Evolutionary conservation across 2,113 vertebrate genomes (phyloP), one percentile per base, ranked within the genome.

Genomic region (Hydrolagus affinis): DNA sequence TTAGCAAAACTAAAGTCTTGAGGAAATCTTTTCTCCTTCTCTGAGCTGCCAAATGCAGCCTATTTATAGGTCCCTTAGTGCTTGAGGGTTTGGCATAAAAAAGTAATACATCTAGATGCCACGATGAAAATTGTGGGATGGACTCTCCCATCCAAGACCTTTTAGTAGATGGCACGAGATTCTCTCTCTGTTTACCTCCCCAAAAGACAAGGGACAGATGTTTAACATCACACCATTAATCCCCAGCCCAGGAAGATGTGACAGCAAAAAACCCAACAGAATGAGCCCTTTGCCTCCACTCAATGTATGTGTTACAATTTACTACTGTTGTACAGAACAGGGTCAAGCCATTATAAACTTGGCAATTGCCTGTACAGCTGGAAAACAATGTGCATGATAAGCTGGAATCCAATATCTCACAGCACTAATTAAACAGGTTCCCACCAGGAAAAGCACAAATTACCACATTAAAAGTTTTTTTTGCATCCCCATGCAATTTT

Each of bases 311-410:
- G 94, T 93, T 85, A 89, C 93, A 93, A 93, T 95, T 95, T 95
- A 93, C 93, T 93, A 94, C 93, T 95, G 94, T 95, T 95, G 94
- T 94, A 94, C 93, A 93, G 94, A 94, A 92, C 92, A 92, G 92
- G 94, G 94, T 95, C 94, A 95, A 92, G 93, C 93, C 93, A 94
- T 95, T 93, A 94, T 93, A 95, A 94, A 94, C 92, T 94, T 94
- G 95, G 94, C 95, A 94, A 93, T 94, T 92, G 93, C 93, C 92
- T 90, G 91, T 95, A 93, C 94, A 95, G 93, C 93, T 94, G 94
- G 94, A 94, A 94, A 94, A 94, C 94, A 94, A 94, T 94, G 94
- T 95, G 94, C 94, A 93, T 90, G 92, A 94, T 95, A 95, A 95
- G 94, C 95, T 94, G 94, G 95, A 95, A 95, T 94, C 91, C 93